phyloP scores from a whole-genome alignment of 2,797 vertebrate species.

The Kryptopterus vitreolus region DNA sequence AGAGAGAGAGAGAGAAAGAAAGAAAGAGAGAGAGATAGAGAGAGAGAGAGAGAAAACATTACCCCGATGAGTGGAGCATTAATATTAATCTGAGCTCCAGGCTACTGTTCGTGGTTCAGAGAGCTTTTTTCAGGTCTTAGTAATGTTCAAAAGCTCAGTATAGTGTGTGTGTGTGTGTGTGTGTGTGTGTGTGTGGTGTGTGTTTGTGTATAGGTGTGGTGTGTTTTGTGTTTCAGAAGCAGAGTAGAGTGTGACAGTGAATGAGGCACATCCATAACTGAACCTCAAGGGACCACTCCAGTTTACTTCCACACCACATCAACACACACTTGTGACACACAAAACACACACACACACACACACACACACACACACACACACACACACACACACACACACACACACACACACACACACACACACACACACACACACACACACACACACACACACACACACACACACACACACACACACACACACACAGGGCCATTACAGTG shows the following conservation, averaged over 20 bases:
- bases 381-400: no score
- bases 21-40: neutral
- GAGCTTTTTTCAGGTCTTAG: slow-evolving; percentile 39
- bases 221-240: slow-evolving; percentile 9
- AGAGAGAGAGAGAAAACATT: slow-evolving; percentile 30
- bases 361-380: neutral
- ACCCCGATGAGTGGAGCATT: slow-evolving; percentile 36
- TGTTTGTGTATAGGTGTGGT: neutral
- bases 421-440: no score
- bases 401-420: no score
- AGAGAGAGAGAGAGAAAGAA: neutral
- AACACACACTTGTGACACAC: neutral
- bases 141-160: slow-evolving; percentile 24
- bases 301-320: neutral
- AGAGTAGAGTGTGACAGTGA: slow-evolving; percentile 4
- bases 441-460: slow-evolving; percentile 5
- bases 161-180: neutral
- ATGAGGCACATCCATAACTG: neutral
- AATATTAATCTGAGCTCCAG: slow-evolving; percentile 43
- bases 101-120: slow-evolving; percentile 37
- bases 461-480: neutral
- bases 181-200: slow-evolving; percentile 2
- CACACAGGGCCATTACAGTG: neutral
- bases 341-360: neutral
- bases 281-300: slow-evolving; percentile 1